These are phyloP conservation scores for Lottia scabra DNA, from an alignment of 2,888 invertebrate genomes.

Conservation along the genomic window DNA sequence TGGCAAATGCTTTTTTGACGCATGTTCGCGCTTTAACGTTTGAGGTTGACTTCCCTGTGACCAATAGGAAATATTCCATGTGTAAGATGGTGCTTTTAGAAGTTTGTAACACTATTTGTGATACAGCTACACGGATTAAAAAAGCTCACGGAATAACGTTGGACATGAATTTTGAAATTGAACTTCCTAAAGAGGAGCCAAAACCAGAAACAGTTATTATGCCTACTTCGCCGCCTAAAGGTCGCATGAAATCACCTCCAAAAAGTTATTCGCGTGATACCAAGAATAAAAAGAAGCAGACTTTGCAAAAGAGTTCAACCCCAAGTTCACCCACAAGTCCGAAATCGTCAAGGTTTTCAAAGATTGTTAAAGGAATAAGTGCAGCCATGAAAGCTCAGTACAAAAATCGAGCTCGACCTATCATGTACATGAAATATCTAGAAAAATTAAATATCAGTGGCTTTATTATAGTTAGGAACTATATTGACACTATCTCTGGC, in stretches of 20 bases:
- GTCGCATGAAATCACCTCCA: not conserved
- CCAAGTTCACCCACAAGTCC: not conserved
- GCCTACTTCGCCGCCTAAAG: not conserved
- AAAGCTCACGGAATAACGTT: not conserved
- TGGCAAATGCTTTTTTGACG: not conserved
- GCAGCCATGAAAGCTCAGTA: not conserved
- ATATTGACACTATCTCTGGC: no score
- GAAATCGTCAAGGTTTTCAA: not conserved
- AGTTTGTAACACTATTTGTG: not conserved
- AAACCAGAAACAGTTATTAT: not conserved
- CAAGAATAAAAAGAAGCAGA: not conserved
- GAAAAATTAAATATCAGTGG: not conserved
- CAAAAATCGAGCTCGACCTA: not conserved
- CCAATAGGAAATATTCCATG: not conserved
- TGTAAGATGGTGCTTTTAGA: not conserved
- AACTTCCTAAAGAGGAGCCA: not conserved
- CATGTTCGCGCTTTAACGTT: not conserved
- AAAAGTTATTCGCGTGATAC: not conserved
- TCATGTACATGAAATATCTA: not conserved
- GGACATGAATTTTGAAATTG: not conserved
- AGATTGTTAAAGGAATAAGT: not conserved
- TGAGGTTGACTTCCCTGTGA: not conserved
- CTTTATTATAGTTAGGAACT: not conserved
- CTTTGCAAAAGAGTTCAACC: not conserved
- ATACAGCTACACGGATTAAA: not conserved